A percentile compares a stretch with the other conserved stretches of the same genome.
These are phyloP conservation scores for Selenia dentaria DNA, from an alignment of 2,888 invertebrate genomes.

Conservation along the genomic window DNA sequence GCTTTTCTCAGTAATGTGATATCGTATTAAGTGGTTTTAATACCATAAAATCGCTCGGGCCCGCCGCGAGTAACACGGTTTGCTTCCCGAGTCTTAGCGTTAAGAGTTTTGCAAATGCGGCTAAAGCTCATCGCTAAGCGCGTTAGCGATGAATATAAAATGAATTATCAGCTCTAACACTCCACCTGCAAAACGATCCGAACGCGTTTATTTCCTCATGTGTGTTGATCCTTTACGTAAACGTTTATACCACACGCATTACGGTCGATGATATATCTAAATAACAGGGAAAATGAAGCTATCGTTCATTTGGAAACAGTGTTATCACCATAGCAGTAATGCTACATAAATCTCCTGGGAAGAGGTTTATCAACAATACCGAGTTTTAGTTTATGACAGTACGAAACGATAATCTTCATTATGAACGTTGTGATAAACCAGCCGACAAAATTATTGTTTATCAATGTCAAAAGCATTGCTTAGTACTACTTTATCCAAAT, in stretches of 20 bases:
- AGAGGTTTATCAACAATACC: too few species aligned
- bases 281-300: conserved; percentile 5
- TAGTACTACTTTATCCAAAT: too few species aligned
- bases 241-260: conserved; percentile 20
- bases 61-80: conserved; percentile 2
- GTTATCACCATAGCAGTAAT: conserved; percentile 4
- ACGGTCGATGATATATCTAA: conserved; percentile 18
- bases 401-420: too few species aligned
- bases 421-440: too few species aligned
- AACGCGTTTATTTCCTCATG: conserved; percentile 1
- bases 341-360: not conserved
- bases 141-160: conserved; percentile 12
- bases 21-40: conserved; percentile 27
- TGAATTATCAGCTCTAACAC: conserved; percentile 10
- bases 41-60: conserved; percentile 15
- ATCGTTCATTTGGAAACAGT: conserved; percentile 1
- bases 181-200: conserved; percentile 10
- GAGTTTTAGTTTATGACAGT: too few species aligned
- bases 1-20: conserved; percentile 26
- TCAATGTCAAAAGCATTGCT: too few species aligned
- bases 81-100: conserved; percentile 5
- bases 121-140: conserved; percentile 7
- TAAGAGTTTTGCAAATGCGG: conserved; percentile 7
- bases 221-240: conserved; percentile 20
- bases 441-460: too few species aligned